Conservation (phyloP, 2,797 vertebrate genomes). For the Macroramphosus scolopax region DNA sequence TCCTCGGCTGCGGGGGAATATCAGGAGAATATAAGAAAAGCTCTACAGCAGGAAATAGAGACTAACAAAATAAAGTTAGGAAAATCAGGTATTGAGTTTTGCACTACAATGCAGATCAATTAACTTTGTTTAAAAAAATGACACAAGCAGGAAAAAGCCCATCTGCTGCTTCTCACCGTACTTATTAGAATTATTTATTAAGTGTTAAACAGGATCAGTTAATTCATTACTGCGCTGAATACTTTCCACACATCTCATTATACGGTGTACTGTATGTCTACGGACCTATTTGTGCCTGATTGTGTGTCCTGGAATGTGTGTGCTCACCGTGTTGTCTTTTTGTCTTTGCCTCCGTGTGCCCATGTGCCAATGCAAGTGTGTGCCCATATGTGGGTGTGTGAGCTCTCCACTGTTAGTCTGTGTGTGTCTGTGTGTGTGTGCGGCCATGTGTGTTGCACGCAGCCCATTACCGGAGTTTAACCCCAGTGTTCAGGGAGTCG, state of each 20-base stretch:
- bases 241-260: slow-evolving; percentile 44
- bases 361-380: slow-evolving; percentile 55
- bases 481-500: slow-evolving; percentile 77
- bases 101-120: too few relatives aligned
- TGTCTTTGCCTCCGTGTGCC: slow-evolving; percentile 51
- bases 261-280: slow-evolving; percentile 38
- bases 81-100: too few relatives aligned
- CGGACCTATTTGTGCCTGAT: slow-evolving; percentile 50
- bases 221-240: slow-evolving; percentile 37
- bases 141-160: neutral
- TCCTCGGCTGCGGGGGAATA: neutral
- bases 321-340: slow-evolving; percentile 58
- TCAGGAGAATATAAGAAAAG: slow-evolving; percentile 3
- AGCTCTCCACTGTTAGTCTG: slow-evolving; percentile 44
- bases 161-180: slow-evolving; percentile 16
- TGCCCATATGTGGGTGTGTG: slow-evolving; percentile 62
- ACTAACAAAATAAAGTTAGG: too few relatives aligned
- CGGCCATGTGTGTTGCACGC: slow-evolving; percentile 64
- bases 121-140: too few relatives aligned
- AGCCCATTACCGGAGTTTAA: slow-evolving; percentile 79
- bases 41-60: slow-evolving; percentile 2
- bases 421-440: slow-evolving; percentile 35
- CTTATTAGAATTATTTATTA: slow-evolving; percentile 12
- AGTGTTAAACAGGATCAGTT: slow-evolving; percentile 26
- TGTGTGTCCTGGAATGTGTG: slow-evolving; percentile 60